A percentile compares a stretch with the other conserved stretches of the same genome.
phyloP scores from a whole-genome alignment of 2,113 vertebrate species.

The Anseranas semipalmata region DNA sequence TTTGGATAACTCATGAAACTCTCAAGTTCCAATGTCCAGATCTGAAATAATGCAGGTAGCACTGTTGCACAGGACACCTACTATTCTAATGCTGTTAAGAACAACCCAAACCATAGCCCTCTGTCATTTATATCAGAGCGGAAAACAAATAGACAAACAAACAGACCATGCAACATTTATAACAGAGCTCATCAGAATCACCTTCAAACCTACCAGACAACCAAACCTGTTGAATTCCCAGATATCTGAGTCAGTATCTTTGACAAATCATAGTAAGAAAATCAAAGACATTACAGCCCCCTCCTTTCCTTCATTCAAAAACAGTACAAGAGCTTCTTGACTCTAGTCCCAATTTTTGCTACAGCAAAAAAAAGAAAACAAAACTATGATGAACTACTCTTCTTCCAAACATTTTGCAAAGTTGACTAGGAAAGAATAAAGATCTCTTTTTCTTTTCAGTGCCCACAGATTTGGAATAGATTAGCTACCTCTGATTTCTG shows the following conservation, averaged over 20 bases:
- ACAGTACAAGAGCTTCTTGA: neutral
- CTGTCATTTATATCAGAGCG: neutral
- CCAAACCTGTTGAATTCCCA: neutral
- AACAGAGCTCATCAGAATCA: neutral
- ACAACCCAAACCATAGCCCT: neutral
- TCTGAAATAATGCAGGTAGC: neutral
- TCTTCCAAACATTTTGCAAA: neutral
- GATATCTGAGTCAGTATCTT: neutral
- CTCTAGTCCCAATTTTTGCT: neutral
- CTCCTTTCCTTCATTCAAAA: neutral
- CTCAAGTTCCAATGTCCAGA: neutral
- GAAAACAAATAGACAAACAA: neutral
- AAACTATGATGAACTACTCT: neutral
- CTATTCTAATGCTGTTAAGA: neutral
- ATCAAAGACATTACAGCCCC: neutral
- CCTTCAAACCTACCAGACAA: neutral
- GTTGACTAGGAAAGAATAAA: neutral
- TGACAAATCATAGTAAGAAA: neutral
- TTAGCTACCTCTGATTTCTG: slow-evolving; percentile 65
- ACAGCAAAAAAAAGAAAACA: neutral
- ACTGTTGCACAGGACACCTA: neutral
- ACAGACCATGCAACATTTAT: neutral
- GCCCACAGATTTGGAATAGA: neutral
- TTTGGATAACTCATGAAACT: neutral
- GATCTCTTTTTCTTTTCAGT: neutral